phyloP scores from a whole-genome alignment of 2,888 invertebrate genomes.

The Sesia bembeciformis region DNA sequence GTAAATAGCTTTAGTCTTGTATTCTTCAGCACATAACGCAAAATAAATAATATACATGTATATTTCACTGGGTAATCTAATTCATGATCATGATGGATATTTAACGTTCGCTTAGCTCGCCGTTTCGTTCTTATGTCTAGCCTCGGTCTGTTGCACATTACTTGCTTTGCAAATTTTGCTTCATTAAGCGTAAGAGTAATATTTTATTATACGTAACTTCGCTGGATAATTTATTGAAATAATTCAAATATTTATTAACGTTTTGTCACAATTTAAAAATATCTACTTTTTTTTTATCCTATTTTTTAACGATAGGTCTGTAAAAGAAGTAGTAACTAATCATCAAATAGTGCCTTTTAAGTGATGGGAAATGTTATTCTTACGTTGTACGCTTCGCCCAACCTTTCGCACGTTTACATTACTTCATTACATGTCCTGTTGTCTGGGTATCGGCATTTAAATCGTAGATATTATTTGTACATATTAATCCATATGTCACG shows the following conservation, averaged over 20 bases:
- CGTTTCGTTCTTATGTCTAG: neutral
- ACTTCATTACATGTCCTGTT: conserved; percentile 1
- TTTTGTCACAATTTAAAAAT: neutral
- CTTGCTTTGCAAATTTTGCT: neutral
- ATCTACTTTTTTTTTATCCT: neutral
- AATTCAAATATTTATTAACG: neutral
- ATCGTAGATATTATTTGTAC: too few species aligned
- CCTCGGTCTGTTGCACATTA: neutral
- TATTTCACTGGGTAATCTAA: too few species aligned
- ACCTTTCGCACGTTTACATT: conserved; percentile 20
- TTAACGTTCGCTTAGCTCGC: neutral
- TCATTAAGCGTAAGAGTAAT: neutral
- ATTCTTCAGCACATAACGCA: too few species aligned
- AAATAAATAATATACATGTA: too few species aligned
- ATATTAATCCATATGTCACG: too few species aligned
- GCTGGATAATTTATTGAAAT: too few species aligned
- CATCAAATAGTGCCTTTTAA: neutral
- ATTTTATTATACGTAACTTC: neutral
- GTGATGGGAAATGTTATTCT: conserved; percentile 19
- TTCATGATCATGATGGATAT: too few species aligned
- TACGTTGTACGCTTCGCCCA: conserved; percentile 20
- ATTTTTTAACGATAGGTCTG: neutral
- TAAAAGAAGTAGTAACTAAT: neutral
- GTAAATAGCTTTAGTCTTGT: too few species aligned
- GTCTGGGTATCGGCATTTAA: too few species aligned